Percentiles rank a stretch among this genome's conserved stretches.
Evolutionary conservation across 2,888 invertebrate species (phyloP).

Genomic region (Tineola bisselliella): DNA sequence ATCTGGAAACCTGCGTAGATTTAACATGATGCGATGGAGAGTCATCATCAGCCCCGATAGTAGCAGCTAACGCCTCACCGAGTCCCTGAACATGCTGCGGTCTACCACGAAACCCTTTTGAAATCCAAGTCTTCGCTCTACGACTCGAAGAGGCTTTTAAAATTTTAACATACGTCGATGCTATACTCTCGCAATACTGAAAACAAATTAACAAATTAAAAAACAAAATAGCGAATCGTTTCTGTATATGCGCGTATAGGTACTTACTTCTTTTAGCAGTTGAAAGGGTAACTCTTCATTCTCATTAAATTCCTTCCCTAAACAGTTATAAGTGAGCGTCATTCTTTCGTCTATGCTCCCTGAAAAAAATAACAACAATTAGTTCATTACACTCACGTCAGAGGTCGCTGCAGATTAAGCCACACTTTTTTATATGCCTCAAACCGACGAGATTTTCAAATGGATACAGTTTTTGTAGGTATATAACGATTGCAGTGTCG

Average conservation of each 20-base stretch:
- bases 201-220: conserved; percentile 19
- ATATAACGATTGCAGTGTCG: too few species aligned
- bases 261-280: conserved; percentile 69
- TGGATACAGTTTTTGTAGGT: too few species aligned
- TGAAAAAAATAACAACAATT: too few species aligned
- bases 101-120: conserved; percentile 48
- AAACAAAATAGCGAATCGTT: too few species aligned
- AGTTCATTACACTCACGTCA: too few species aligned
- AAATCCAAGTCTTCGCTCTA: conserved; percentile 41
- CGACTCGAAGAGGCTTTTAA: conserved; percentile 57
- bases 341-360: conserved; percentile 72
- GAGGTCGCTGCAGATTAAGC: too few species aligned
- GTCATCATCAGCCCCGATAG: conserved; percentile 36
- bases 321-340: conserved; percentile 63
- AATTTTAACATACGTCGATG: conserved; percentile 78
- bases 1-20: conserved; percentile 34
- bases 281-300: conserved; percentile 67
- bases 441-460: too few species aligned
- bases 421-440: too few species aligned
- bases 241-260: too few species aligned
- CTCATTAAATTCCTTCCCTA: conserved; percentile 65
- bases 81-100: conserved; percentile 52
- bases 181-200: conserved; percentile 80
- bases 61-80: conserved; percentile 50
- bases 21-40: conserved; percentile 34